Conservation (phyloP, 2,113 vertebrate genomes). For the Peromyscus leucopus region DNA sequence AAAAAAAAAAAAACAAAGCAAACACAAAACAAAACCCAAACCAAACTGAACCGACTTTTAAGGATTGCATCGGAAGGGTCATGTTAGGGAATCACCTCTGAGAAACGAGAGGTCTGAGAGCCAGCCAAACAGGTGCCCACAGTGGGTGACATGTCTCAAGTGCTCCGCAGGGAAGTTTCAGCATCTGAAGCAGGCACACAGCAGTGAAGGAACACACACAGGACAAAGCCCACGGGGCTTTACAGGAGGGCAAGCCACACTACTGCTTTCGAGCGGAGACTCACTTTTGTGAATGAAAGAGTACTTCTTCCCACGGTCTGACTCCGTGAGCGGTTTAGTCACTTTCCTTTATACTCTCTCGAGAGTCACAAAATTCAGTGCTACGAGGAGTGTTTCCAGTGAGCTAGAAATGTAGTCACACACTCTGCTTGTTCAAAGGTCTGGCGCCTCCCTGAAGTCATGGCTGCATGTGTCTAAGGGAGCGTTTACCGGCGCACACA, state of each 20-base stretch:
- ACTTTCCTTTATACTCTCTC: background rate
- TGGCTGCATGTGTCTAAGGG: background rate
- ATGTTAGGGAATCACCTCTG: background rate
- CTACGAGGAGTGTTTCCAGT: conserved; percentile 11
- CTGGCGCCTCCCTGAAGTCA: background rate
- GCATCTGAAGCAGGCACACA: background rate
- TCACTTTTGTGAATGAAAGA: background rate
- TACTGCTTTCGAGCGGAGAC: rapidly evolving
- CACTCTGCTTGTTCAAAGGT: conserved; percentile 40
- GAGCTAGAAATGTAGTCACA: background rate
- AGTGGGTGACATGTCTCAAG: background rate
- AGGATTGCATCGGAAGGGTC: background rate
- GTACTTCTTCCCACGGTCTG: background rate
- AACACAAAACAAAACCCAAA: background rate
- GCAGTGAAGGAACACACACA: rapidly evolving
- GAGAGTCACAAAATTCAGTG: conserved; percentile 47
- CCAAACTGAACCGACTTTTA: background rate
- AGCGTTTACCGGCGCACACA: background rate
- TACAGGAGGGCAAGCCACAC: background rate
- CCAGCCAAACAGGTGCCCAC: background rate
- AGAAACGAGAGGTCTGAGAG: background rate
- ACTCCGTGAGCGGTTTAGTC: background rate
- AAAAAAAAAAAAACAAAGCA: background rate
- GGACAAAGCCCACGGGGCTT: background rate
- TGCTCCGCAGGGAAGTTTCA: background rate